These are phyloP conservation scores for Drosophila obscura DNA, from an alignment of 1,140 invertebrate genomes.

Conservation along the genomic window DNA sequence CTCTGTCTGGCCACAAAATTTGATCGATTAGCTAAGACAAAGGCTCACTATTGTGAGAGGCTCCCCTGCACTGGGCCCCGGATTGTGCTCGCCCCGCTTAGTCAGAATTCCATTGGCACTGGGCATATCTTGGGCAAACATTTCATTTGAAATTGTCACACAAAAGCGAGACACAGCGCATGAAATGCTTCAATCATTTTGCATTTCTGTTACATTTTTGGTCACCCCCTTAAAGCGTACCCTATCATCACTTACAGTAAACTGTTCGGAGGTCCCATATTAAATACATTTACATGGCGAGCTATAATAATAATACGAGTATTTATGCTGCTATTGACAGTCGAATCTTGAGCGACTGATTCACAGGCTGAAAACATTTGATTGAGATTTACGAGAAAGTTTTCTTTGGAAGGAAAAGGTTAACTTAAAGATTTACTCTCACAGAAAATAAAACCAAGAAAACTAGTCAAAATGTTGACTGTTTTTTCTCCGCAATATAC, in stretches of 20 bases:
- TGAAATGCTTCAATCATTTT: constrained; percentile 51
- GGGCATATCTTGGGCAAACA: constrained; percentile 74
- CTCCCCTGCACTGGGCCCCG: constrained; percentile 40
- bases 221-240: constrained; percentile 8
- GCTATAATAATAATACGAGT: too few species aligned
- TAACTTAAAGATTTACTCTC: too few species aligned
- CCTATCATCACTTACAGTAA: neutral
- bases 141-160: constrained; percentile 56
- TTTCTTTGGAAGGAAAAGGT: too few species aligned
- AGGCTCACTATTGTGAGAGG: constrained; percentile 67
- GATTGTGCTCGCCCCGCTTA: constrained; percentile 40
- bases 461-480: too few species aligned
- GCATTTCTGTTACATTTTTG: constrained; percentile 25
- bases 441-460: too few species aligned
- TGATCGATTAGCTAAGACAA: constrained; percentile 82
- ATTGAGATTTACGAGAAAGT: too few species aligned
- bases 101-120: constrained; percentile 46
- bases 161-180: constrained; percentile 38
- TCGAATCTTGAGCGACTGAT: too few species aligned
- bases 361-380: too few species aligned
- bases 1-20: constrained; percentile 69
- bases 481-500: too few species aligned
- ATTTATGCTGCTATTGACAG: too few species aligned
- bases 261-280: too few species aligned
- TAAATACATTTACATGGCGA: too few species aligned